Evolutionary conservation across 2,888 invertebrate species (phyloP), one percentile per base, ranked within the genome.

Genomic region (Sesia bembeciformis): DNA sequence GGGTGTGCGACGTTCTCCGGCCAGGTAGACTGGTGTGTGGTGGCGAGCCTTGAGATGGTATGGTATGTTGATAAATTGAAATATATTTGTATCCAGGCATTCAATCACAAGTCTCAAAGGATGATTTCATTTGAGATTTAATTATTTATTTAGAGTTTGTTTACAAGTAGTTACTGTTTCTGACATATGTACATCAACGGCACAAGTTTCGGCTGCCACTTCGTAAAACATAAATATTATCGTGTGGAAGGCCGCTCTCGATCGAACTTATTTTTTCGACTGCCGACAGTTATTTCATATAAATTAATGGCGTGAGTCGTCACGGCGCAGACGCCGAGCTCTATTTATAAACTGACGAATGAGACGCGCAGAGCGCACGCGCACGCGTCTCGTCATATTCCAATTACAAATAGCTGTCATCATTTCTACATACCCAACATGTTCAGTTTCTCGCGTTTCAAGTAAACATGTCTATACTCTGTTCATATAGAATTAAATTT

Each of bases 251-350:
- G 84, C 83, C 84, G 73, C 81, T 84, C 81, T 75, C 78, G 74
- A 85, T 84, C 79, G 78, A 78, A 86, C 81, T 86, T 84, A 86
- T 88, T 89, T 89, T 88, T 88, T 82, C 78, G 81, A 82, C 84
- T 87, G 88, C 85, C 87, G 86, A 88, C 89, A 88, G 87, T 87
- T 88, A 89, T 89, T 88, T 89, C 86, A 88, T 88, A 89, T 87
- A 88, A 88, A 89, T 88, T 87, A 88, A 89, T 88, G 88, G 89
- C 82, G 85, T 76, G 86, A 87, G 87, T 87, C 87, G 86, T 89
- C 86, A 89, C 81, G 62, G 81, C 85, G 81, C 89, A 88, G 88
- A 87, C 88, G 84, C 86, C 75, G 81, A 74, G 74, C 78, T 85
- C 89, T 89, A 89, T 89, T 88, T 87, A 79, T 89, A 89, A 83